These are phyloP conservation scores for Gopherus flavomarginatus DNA, from an alignment of 2,113 vertebrate species.

Conservation along the genomic window DNA sequence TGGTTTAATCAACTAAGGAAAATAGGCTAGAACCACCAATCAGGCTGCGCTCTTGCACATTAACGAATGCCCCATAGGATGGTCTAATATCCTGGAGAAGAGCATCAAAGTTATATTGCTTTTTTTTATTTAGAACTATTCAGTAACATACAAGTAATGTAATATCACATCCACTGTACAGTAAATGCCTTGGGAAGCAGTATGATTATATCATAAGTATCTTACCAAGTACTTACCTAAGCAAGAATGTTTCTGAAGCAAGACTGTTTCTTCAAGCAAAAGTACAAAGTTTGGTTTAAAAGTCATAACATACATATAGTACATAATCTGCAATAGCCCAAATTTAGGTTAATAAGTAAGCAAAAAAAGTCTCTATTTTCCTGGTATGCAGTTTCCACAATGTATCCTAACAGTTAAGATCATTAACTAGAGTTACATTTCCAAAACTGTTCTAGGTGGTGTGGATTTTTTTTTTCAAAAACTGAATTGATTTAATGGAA, in stretches of 20 bases:
- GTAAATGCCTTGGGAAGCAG: constrained; percentile 2
- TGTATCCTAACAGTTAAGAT: neutral
- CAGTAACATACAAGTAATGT: accelerated
- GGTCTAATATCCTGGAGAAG: neutral
- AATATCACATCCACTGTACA: constrained; percentile 15
- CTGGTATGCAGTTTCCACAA: neutral
- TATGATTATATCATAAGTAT: neutral
- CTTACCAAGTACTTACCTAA: neutral
- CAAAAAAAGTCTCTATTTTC: neutral
- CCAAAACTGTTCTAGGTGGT: neutral
- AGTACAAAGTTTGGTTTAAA: too few species aligned
- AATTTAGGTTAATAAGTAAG: neutral
- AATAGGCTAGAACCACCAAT: neutral
- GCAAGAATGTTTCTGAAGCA: neutral
- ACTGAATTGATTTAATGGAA: neutral
- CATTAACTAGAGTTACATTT: accelerated
- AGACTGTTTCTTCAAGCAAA: neutral
- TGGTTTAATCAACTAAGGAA: constrained; percentile 21
- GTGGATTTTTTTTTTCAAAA: neutral
- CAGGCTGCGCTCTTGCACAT: neutral
- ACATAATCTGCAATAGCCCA: too few species aligned
- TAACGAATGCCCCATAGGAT: constrained; percentile 7
- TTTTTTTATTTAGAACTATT: constrained; percentile 42
- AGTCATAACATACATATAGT: too few species aligned
- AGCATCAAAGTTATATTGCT: neutral